Evolutionary conservation across 2,888 invertebrate species (phyloP).

Genomic region (Spisula solida): DNA sequence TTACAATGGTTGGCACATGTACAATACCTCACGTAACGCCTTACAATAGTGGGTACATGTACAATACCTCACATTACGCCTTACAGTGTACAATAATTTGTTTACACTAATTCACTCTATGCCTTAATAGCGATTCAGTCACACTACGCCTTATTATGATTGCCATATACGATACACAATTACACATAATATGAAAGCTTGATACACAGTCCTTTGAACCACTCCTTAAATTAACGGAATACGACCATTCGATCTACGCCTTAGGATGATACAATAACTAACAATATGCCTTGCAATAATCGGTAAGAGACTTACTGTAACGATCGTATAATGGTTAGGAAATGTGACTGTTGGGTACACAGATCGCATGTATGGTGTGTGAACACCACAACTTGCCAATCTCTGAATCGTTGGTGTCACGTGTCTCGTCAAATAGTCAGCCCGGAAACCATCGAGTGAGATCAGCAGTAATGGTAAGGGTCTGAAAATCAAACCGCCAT

Average conservation of each 20-base stretch:
- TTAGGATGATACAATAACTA: background rate
- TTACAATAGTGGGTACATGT: no score
- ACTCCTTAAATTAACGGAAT: no score
- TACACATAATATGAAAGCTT: no score
- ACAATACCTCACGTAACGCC: no score
- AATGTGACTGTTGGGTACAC: conserved; percentile 84
- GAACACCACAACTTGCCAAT: conserved; percentile 79
- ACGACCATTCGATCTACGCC: background rate
- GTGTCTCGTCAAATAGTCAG: conserved; percentile 79
- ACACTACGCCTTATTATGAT: no score
- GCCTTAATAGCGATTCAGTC: no score
- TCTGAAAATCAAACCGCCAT: conserved; percentile 55
- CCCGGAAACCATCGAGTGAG: conserved; percentile 83
- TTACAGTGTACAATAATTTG: no score
- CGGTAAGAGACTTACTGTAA: conserved; percentile 82
- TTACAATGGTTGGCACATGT: no score
- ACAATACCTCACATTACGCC: no score
- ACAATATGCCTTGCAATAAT: background rate
- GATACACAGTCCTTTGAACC: no score
- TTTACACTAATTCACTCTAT: no score
- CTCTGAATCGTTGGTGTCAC: conserved; percentile 79
- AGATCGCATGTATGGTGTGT: conserved; percentile 80
- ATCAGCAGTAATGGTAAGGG: conserved; percentile 81
- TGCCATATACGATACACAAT: no score
- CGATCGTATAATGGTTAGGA: conserved; percentile 85